These are phyloP conservation scores for Zoanthus solanderi DNA, from an alignment of 92 coral and sea anemone genomes.

Conservation along the genomic window DNA sequence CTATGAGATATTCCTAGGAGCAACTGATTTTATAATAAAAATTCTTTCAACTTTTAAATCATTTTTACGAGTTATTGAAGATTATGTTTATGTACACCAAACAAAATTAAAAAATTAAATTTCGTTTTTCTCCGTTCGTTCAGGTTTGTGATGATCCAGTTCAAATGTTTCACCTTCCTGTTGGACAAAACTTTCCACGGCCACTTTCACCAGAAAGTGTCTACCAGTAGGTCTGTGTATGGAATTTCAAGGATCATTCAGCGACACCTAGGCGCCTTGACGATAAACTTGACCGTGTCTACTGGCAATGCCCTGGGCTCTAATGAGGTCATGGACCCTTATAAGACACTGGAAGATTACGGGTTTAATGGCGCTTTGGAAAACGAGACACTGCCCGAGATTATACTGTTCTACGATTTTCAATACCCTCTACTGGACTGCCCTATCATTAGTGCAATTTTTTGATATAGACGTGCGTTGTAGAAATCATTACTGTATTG, in stretches of 20 bases:
- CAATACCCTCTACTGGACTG: constrained; percentile 77
- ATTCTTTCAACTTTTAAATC: not conserved
- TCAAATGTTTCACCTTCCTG: constrained; percentile 61
- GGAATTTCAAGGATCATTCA: constrained; percentile 69
- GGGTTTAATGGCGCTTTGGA: constrained; percentile 70
- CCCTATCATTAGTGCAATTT: constrained; percentile 75
- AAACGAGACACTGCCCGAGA: constrained; percentile 56
- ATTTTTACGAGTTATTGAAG: not conserved
- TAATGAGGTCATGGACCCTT: constrained; percentile 53
- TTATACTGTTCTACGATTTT: constrained; percentile 74
- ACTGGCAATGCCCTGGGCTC: constrained; percentile 47
- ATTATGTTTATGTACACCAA: not conserved
- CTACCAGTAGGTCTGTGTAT: constrained; percentile 75
- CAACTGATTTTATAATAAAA: not conserved
- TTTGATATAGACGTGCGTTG: not conserved
- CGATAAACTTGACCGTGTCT: constrained; percentile 64
- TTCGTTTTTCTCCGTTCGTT: not conserved
- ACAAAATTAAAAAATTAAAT: not conserved
- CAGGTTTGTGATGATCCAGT: constrained; percentile 54
- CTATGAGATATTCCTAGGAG: not conserved
- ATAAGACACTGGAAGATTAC: constrained; percentile 63
- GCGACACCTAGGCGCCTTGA: constrained; percentile 73
- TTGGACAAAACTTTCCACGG: constrained; percentile 52
- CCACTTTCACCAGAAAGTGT: constrained; percentile 62
- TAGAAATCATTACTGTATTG: no score